phyloP scores from a whole-genome alignment of 2,113 vertebrate species.

The Corythornis madagascariensis region DNA sequence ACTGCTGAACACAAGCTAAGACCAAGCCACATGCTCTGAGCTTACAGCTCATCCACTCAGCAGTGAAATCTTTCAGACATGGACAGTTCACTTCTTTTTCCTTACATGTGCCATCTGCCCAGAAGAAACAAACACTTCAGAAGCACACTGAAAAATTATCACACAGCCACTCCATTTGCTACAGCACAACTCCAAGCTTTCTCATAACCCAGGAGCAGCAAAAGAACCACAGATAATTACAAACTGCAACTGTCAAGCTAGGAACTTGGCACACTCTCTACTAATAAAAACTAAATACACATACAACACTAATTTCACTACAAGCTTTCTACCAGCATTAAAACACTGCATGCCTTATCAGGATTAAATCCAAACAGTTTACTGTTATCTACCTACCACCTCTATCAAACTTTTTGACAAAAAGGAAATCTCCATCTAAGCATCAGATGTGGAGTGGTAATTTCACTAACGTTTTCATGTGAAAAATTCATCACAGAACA shows the following conservation, averaged over 20 bases:
- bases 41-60: background rate
- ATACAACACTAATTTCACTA: background rate
- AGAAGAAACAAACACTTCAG: background rate
- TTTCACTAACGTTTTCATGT: background rate
- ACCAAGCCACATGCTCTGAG: background rate
- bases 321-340: background rate
- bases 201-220: background rate
- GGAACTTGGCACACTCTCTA: background rate
- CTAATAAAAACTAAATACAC: background rate
- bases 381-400: background rate
- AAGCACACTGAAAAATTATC: background rate
- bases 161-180: background rate
- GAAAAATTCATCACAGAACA: background rate
- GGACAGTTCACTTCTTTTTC: background rate
- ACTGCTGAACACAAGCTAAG: background rate
- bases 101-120: background rate
- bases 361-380: slow-evolving; percentile 2
- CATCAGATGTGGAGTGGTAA: background rate
- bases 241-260: background rate
- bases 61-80: background rate
- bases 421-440: background rate
- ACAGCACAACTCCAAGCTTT: rapidly evolving
- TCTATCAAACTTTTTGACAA: background rate
- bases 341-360: background rate
- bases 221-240: background rate